Conservation (phyloP, 2,888 invertebrate species). For the Mythimna ferrago region DNA sequence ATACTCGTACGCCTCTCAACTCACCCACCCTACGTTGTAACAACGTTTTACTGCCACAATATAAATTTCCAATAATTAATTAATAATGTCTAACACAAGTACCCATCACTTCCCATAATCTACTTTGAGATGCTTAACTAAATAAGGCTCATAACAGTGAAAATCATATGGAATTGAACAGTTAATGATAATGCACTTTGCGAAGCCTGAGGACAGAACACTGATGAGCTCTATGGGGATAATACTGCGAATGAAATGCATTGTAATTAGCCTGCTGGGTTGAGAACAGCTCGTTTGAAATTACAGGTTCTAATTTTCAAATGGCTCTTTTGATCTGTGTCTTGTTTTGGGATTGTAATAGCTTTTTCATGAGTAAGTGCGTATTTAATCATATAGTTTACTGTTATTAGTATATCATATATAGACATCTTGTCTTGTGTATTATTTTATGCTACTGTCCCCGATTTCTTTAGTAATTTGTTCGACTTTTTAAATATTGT, state of each 20-base stretch:
- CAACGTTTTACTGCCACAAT: no score
- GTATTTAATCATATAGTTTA: no score
- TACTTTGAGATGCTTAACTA: constrained; percentile 14
- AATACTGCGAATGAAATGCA: constrained; percentile 15
- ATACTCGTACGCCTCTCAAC: no score
- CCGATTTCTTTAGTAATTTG: no score
- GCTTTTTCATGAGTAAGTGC: no score
- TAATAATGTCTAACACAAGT: no score
- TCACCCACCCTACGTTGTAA: no score
- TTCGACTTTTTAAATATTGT: no score
- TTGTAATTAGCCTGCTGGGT: constrained; percentile 25
- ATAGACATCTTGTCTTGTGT: no score
- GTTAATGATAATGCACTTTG: constrained; percentile 21
- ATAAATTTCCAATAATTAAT: no score
- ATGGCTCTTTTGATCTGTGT: background rate
- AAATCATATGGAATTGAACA: constrained; percentile 18
- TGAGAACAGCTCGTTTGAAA: constrained; percentile 3
- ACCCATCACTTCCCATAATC: background rate
- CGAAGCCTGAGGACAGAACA: constrained; percentile 18
- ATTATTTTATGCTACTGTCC: no score
- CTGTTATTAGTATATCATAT: no score
- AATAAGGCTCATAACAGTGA: background rate
- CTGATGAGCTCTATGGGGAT: constrained; percentile 12
- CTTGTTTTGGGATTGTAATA: background rate
- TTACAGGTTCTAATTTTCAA: constrained; percentile 1